Conservation (phyloP, 2,888 invertebrate genomes). For the Eugnorisma glareosa region DNA sequence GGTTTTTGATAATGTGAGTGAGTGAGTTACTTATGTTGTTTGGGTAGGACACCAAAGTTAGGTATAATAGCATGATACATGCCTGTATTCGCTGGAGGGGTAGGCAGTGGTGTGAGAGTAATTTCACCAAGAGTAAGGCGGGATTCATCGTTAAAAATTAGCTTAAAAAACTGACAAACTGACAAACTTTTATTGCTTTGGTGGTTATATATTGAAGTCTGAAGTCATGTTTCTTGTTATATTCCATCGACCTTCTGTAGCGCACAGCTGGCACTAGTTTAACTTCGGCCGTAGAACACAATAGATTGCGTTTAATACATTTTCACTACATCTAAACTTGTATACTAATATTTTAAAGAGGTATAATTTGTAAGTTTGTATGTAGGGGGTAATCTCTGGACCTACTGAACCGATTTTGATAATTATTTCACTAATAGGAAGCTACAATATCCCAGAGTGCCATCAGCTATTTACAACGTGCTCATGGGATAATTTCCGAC, state of each 20-base stretch:
- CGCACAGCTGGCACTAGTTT: background rate
- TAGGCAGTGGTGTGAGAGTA: background rate
- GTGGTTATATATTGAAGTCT: background rate
- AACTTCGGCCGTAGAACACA: background rate
- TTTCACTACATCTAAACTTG: no score
- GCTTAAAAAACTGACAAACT: background rate
- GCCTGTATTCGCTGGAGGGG: background rate
- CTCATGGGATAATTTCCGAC: no score
- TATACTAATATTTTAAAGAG: no score
- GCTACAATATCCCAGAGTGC: no score
- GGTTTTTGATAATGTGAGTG: background rate
- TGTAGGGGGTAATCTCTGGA: no score
- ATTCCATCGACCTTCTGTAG: background rate
- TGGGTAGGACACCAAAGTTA: background rate
- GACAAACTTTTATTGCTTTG: background rate
- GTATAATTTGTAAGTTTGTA: no score
- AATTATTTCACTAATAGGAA: no score
- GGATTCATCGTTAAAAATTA: background rate
- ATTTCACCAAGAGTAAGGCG: background rate
- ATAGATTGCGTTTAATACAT: background rate
- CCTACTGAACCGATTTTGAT: no score
- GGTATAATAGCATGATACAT: background rate
- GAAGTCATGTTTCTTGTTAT: background rate
- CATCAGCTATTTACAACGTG: no score
- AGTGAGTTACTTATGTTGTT: background rate